Evolutionary conservation across 2,113 vertebrate species (phyloP).

Genomic region (Oncorhynchus kisutch): DNA sequence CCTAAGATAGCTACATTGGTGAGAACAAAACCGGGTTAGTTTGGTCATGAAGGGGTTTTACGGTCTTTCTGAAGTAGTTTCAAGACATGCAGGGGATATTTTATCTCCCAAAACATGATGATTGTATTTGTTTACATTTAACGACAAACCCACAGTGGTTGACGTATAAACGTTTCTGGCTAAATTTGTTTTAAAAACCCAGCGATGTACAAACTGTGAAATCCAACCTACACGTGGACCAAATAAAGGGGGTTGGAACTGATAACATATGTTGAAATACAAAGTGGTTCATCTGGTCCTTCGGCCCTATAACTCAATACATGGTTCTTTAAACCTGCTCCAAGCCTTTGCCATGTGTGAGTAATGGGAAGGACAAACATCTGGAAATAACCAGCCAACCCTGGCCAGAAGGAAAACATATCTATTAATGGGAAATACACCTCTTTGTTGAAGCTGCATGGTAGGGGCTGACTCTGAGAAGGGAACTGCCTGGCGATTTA

Average conservation of each 20-base stretch:
- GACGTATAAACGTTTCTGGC: constrained; percentile 1
- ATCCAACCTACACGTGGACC: constrained; percentile 18
- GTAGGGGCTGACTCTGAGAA: constrained; percentile 30
- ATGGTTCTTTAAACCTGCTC: constrained; percentile 52
- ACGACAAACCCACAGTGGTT: constrained; percentile 4
- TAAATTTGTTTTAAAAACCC: neutral
- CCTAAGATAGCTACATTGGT: constrained; percentile 26
- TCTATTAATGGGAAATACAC: constrained; percentile 52
- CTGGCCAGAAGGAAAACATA: constrained; percentile 43
- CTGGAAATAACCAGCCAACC: constrained; percentile 54
- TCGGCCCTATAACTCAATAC: constrained; percentile 44
- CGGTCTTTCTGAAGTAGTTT: constrained; percentile 32
- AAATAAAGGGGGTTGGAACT: constrained; percentile 27
- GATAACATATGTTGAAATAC: constrained; percentile 36
- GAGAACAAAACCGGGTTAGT: constrained; percentile 35
- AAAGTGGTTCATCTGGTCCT: constrained; percentile 45
- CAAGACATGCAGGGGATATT: constrained; percentile 20
- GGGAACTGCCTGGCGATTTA: constrained; percentile 46
- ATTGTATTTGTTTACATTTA: neutral
- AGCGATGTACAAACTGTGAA: neutral
- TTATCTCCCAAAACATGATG: constrained; percentile 1
- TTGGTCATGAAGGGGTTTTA: constrained; percentile 30
- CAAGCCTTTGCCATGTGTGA: constrained; percentile 57
- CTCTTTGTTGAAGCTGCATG: constrained; percentile 46
- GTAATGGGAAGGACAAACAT: constrained; percentile 62